Conservation (phyloP, 2,888 invertebrate species). For the Agapostemon virescens region DNA sequence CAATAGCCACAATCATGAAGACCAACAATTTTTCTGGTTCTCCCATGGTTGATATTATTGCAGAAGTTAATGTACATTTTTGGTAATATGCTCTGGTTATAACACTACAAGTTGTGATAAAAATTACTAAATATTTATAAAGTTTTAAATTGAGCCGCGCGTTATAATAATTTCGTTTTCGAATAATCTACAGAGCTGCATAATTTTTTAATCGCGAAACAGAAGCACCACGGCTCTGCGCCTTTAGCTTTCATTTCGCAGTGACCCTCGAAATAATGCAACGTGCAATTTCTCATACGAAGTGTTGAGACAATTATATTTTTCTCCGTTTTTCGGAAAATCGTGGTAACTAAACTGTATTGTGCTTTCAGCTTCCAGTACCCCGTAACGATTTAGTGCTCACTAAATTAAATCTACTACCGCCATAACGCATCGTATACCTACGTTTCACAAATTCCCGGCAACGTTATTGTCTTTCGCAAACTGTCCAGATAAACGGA, state of each 20-base stretch:
- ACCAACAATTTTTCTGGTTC: neutral
- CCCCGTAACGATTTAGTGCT: slow-evolving; percentile 37
- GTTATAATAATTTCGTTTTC: too few relatives aligned
- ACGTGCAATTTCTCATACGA: slow-evolving; percentile 12
- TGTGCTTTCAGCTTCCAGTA: neutral
- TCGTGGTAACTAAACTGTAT: neutral
- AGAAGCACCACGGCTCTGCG: neutral
- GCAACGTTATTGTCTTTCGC: slow-evolving; percentile 45
- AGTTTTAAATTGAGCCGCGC: neutral
- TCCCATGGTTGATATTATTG: neutral
- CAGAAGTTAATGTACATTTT: neutral
- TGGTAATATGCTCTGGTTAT: neutral
- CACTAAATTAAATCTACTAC: slow-evolving; percentile 53
- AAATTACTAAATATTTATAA: neutral
- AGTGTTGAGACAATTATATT: neutral
- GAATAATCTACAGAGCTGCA: neutral
- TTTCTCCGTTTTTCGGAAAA: slow-evolving; percentile 9
- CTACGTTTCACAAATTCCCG: slow-evolving; percentile 49
- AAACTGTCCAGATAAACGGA: slow-evolving; percentile 48
- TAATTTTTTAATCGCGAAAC: slow-evolving; percentile 12
- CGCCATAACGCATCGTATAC: slow-evolving; percentile 34
- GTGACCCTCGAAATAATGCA: slow-evolving; percentile 33
- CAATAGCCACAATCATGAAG: neutral
- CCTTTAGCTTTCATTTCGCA: slow-evolving; percentile 14
- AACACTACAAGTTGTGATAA: neutral